Evolutionary conservation across 1,140 invertebrate species (phyloP), one percentile per base, ranked within the genome.

Genomic region (Cardiocondyla obscurior): DNA sequence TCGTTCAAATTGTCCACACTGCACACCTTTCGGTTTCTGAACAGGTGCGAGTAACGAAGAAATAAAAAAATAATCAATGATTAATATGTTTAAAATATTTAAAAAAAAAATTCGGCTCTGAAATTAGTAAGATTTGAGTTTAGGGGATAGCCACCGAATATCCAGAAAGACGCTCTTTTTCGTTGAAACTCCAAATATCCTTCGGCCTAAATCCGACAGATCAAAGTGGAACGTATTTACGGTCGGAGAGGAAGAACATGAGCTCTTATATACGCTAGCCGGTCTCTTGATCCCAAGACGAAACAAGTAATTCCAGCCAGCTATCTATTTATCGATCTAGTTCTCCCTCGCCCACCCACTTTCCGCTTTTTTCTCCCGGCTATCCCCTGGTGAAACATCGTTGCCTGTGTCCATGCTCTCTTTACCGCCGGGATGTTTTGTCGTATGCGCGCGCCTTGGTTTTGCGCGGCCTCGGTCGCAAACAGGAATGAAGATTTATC

Each of bases 401-500:
- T 8, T 39, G 74, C 33, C 55, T 46, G 62, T 79, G 74, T 79
- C 49, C 74, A 79, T 69, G 33, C 62, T 79, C 74, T 55, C 74
- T 69, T 79, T 69, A 33, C 74, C 62, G n/a, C 10, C 46, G n/a
- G 3, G 46, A 79, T 79, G 74, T 79, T 79, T 79, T 79, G 60
- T 67, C 74, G 39, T 36, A 74, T 25, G 53, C 44, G 57, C 57
- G 57, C 72, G 30, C 57, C 60, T 77, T 77, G 73, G 74, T 77
- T 77, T 77, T 77, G 74, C 46, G 74, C 10, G n/a, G 22, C 22
- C 25, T 79, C 74, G 33, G 1, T 42, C 64, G 74, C 74, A 69
- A 79, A 79, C 74, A 69, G 46, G 46, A 79, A 69, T 79, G 74
- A 79, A 79, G 74, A 79, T 79, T 79, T 79, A 79, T 79, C 74